Conservation (phyloP, 2,888 invertebrate genomes). For the Tenthredo mesomela region DNA sequence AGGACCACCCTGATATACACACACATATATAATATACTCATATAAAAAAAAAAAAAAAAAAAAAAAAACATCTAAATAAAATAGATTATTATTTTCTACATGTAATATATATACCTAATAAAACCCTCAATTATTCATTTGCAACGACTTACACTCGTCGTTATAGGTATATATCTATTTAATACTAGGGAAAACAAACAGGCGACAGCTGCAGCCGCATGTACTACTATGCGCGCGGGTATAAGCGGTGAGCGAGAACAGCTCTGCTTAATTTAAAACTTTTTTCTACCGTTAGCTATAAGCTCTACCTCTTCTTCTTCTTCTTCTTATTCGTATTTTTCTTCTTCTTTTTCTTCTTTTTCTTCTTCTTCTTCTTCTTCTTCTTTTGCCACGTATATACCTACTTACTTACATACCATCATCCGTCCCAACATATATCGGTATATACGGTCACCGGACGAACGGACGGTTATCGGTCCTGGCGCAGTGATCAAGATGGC, state of each 20-base stretch:
- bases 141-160: neutral
- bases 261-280: slow-evolving; percentile 45
- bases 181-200: slow-evolving; percentile 25
- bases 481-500: slow-evolving; percentile 29
- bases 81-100: no score
- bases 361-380: neutral
- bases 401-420: neutral
- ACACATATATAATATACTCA: neutral
- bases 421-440: neutral
- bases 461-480: neutral
- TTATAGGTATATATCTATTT: neutral
- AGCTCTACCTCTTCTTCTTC: slow-evolving; percentile 3
- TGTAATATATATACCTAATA: no score
- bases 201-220: slow-evolving; percentile 14
- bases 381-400: slow-evolving; percentile 17
- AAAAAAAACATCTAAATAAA: neutral
- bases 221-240: neutral
- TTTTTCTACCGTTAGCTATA: slow-evolving; percentile 36
- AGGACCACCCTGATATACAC: neutral
- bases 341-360: slow-evolving; percentile 9
- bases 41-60: neutral
- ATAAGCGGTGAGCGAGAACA: neutral
- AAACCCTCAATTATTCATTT: slow-evolving; percentile 8
- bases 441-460: neutral
- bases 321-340: neutral